A percentile compares a stretch with the other conserved stretches of the same genome.
phyloP scores from a whole-genome alignment of 2,888 invertebrate genomes.

The Netelia inedita region DNA sequence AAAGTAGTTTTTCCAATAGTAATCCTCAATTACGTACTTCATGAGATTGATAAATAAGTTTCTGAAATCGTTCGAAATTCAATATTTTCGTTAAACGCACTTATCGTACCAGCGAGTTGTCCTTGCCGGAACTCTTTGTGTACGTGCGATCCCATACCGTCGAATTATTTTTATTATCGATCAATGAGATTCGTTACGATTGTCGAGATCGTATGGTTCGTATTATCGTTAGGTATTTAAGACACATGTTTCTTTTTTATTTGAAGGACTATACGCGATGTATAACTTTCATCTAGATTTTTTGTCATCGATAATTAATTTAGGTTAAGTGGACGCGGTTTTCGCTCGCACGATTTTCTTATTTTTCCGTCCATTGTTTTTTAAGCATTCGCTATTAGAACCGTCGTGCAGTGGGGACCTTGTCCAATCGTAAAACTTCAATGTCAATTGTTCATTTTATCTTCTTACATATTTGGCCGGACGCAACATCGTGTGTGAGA shows the following conservation, averaged over 20 bases:
- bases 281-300: not conserved
- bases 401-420: conserved; percentile 6
- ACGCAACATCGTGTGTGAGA: conserved; percentile 27
- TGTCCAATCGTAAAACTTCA: conserved; percentile 44
- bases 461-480: conserved; percentile 37
- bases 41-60: conserved; percentile 47
- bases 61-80: conserved; percentile 1
- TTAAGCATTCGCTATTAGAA: conserved; percentile 29
- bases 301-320: conserved; percentile 1
- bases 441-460: conserved; percentile 36
- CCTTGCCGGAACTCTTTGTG: conserved; percentile 3
- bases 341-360: conserved; percentile 20
- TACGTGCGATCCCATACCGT: conserved; percentile 30
- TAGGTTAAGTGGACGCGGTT: conserved; percentile 19
- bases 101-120: not conserved
- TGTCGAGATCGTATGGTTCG: too few species aligned
- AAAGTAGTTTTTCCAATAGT: conserved; percentile 59
- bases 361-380: conserved; percentile 39
- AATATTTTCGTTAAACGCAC: conserved; percentile 15
- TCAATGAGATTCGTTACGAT: too few species aligned
- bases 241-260: too few species aligned
- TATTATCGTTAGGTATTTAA: too few species aligned
- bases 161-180: too few species aligned
- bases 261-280: too few species aligned
- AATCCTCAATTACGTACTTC: conserved; percentile 62